Evolutionary conservation across 2,113 vertebrate genomes (phyloP).

Genomic region (Phaethon lepturus): DNA sequence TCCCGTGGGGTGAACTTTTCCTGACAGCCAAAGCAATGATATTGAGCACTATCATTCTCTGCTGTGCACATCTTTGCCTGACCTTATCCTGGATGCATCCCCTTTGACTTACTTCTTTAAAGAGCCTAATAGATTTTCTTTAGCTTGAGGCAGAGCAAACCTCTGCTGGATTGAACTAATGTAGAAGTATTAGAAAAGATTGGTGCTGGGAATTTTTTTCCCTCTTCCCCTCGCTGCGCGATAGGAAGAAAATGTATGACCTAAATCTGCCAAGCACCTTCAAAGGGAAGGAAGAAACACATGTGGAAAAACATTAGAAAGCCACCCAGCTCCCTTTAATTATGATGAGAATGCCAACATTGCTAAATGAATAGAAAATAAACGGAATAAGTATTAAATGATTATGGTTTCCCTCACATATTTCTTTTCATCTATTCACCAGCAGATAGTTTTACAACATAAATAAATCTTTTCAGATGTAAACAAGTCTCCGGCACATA

Average conservation of each 20-base stretch:
- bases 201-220: constrained; percentile 69
- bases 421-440: constrained; percentile 58
- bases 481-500: not conserved
- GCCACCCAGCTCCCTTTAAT: constrained; percentile 58
- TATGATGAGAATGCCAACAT: constrained; percentile 65
- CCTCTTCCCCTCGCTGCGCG: constrained; percentile 40
- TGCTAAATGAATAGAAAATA: constrained; percentile 70
- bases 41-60: constrained; percentile 42
- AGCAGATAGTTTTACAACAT: constrained; percentile 50
- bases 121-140: constrained; percentile 74
- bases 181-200: constrained; percentile 72
- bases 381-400: constrained; percentile 66
- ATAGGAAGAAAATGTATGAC: constrained; percentile 71
- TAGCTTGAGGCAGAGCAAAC: constrained; percentile 69
- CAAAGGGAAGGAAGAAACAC: constrained; percentile 60
- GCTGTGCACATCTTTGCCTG: constrained; percentile 53
- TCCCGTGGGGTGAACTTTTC: constrained; percentile 22
- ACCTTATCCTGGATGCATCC: constrained; percentile 44
- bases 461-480: constrained; percentile 61
- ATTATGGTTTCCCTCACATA: constrained; percentile 54
- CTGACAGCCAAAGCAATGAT: constrained; percentile 25
- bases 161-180: constrained; percentile 76
- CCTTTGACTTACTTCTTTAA: constrained; percentile 62
- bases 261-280: constrained; percentile 76
- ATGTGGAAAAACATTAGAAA: constrained; percentile 46